Conservation (phyloP, 2,888 invertebrate genomes). For the Coremacera marginata region DNA sequence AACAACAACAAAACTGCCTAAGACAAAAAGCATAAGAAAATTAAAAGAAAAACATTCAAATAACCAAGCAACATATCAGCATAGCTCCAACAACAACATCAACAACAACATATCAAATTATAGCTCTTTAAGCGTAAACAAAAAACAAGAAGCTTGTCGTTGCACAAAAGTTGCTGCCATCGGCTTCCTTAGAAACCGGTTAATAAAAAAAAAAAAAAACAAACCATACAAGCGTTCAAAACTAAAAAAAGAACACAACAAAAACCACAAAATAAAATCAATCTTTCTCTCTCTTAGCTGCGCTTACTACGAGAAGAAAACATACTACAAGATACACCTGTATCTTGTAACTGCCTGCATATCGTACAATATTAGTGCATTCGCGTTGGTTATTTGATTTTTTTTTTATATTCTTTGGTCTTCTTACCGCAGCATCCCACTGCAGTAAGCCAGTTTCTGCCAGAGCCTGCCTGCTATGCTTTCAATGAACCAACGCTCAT, state of each 20-base stretch:
- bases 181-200: conserved; percentile 63
- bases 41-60: conserved; percentile 6
- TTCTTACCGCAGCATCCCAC: no score
- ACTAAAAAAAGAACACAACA: no score
- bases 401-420: neutral
- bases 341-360: conserved; percentile 16
- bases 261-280: conserved; percentile 26
- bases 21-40: conserved; percentile 3
- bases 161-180: conserved; percentile 21
- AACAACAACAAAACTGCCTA: conserved; percentile 19
- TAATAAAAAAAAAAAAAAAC: conserved; percentile 29
- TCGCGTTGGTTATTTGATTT: neutral
- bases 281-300: conserved; percentile 5
- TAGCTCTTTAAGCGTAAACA: conserved; percentile 16
- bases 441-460: neutral
- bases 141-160: neutral
- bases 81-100: conserved; percentile 18
- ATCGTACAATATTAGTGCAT: conserved; percentile 1
- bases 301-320: neutral
- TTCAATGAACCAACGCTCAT: conserved; percentile 24
- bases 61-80: conserved; percentile 40
- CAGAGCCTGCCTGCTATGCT: neutral
- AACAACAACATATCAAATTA: conserved; percentile 23
- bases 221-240: conserved; percentile 31
- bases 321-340: conserved; percentile 34